Base-by-base conservation (phyloP, 2,888 invertebrate species). In the Phaedon cochleariae region DNA sequence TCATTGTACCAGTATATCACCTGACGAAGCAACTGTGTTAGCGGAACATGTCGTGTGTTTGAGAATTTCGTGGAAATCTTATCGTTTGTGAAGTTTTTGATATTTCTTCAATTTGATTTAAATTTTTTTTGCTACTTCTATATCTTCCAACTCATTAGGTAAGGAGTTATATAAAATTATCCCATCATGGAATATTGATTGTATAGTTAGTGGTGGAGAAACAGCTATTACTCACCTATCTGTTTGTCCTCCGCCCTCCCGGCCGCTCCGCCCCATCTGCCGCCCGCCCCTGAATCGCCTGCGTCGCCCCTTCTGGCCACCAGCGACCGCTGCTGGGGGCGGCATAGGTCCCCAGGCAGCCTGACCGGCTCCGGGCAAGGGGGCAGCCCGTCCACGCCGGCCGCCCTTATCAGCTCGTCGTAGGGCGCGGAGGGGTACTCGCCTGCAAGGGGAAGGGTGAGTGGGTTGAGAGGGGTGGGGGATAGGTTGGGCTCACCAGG, bases 331-430 rank as follows among this genome's bases (percentile, higher is more conserved):
- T 86, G 85, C 0, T 85, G 84, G 1, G 87, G 87, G 37, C 87
- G 81, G 76, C 87, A 88, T 0, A 87, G 86, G 78, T 88, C 88
- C 0, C 87, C 88, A 0, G 88, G 88, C 49, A 88, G 79, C 0
- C 85, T 83, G 77, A 86, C 84, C 0, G 88, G 87, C 75, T 87
- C 87, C 1, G 87, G 84, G 72, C 88, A 88, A 1, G 87, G 86
- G 0, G 86, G 84, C 0, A 81, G 72, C 1, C 88, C 88, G 58
- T 85, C 85, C 7, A 86, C 85, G 62, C 87, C 88, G 0, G 86
- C 85, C 0, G 87, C 87, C 3, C 87, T 80, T 29, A 88, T 82
- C 0, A 89, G 81, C 64, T 86, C 85, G 49, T 88, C 88, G 75
- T 88, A 88, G 62, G 87, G 85, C 0, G 86, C 87, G 0, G 86